A percentile compares a stretch with the other conserved stretches of the same genome.
phyloP scores from a whole-genome alignment of 2,113 vertebrate genomes.

The Regulus satrapa region DNA sequence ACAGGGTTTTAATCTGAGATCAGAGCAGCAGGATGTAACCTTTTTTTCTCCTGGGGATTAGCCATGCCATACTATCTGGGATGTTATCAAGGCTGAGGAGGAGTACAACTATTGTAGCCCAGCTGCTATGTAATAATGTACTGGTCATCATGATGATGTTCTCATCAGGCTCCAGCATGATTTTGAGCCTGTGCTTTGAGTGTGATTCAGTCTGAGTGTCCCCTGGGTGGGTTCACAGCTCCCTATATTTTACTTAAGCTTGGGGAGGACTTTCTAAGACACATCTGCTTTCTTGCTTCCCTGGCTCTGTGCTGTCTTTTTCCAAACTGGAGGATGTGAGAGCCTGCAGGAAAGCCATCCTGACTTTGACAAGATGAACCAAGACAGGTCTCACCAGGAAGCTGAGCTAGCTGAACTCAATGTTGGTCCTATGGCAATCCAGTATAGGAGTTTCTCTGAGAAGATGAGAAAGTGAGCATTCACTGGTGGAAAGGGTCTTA shows the following conservation, averaged over 20 bases:
- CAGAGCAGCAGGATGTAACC: not conserved
- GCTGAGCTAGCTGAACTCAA: fast-evolving
- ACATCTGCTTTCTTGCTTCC: not conserved
- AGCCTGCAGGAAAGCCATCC: not conserved
- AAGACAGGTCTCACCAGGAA: not conserved
- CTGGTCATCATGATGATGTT: not conserved
- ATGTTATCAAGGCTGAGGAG: not conserved
- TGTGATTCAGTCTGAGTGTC: not conserved
- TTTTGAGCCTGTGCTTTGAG: not conserved
- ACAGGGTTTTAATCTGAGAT: not conserved
- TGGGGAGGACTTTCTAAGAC: not conserved
- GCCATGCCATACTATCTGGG: not conserved
- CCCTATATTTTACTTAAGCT: not conserved
- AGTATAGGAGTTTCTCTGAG: not conserved
- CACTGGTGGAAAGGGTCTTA: not conserved
- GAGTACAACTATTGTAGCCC: not conserved
- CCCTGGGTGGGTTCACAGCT: not conserved
- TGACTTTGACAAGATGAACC: not conserved
- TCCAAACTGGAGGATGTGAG: not conserved
- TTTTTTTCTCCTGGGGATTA: not conserved
- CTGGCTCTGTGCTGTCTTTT: not conserved
- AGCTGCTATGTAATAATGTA: not conserved
- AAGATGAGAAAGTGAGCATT: not conserved
- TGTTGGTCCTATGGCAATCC: not conserved
- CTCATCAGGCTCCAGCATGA: not conserved